Evolutionary conservation across 2,888 invertebrate genomes (phyloP), one percentile per base, ranked within the genome.

Genomic region (Stramonita haemastoma): DNA sequence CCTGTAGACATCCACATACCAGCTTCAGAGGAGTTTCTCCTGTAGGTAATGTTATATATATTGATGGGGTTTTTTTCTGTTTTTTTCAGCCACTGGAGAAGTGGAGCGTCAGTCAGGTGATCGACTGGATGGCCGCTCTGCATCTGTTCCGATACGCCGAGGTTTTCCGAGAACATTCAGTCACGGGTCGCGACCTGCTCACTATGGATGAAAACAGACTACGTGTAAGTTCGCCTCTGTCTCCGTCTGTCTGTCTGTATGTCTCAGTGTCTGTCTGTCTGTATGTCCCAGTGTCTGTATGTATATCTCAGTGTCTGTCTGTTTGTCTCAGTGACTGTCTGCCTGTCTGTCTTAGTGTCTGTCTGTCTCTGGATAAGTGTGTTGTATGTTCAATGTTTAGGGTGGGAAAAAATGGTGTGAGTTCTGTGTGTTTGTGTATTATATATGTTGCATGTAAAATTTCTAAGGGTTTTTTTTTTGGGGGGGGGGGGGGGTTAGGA

Each of bases 71-170:
- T 60, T 70, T 83, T 26, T 22, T 73, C n/a, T 73, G 22, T 73
- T 73, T 70, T 84, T 26, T 46, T 8, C 86, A 98, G 97, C 97
- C 97, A 89, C 96, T 97, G 92, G 96, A 96, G 92, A 97, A 97
- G 94, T 98, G 98, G 98, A 97, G 97, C 77, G 97, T 97, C 89
- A 96, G 97, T 88, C 97, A 97, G 95, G 97, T 98, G 83, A 97
- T 97, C 90, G 97, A 98, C 96, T 97, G 97, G 97, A 97, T 98
- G 97, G 97, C 97, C 89, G 97, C 97, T 87, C 96, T 97, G 90
- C 97, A 97, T 96, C 96, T 98, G 90, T 97, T 97, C 96, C 96
- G 97, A 91, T 97, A 97, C 96, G 97, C 97, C 90, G 97, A 97
- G 94, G 96, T 97, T 91, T 97, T 98, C 96, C 97, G 97, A 94